phyloP scores from a whole-genome alignment of 1,140 invertebrate genomes.

The Vanessa atalanta region DNA sequence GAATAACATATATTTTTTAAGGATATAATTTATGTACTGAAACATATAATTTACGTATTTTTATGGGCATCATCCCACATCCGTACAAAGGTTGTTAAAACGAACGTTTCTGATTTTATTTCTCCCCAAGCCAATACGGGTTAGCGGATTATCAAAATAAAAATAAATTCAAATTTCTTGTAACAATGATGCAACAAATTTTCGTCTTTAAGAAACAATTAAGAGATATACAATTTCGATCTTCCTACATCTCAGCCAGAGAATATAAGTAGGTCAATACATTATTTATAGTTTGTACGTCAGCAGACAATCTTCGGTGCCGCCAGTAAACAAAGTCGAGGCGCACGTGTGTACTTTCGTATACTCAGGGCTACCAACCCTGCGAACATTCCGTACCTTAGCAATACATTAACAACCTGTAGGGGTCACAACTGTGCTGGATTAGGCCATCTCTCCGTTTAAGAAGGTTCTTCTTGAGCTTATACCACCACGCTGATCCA shows the following conservation, averaged over 20 bases:
- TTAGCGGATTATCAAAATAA: too few species aligned
- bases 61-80: too few species aligned
- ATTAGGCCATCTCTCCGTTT: too few species aligned
- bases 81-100: too few species aligned
- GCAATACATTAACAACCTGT: too few species aligned
- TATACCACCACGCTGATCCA: too few species aligned
- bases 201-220: conserved; percentile 7
- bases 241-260: conserved; percentile 13
- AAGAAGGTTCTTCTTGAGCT: too few species aligned
- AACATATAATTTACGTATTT: neutral
- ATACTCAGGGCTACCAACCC: neutral
- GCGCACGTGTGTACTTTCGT: conserved; percentile 30
- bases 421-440: too few species aligned
- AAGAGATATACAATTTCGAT: conserved; percentile 14
- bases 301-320: conserved; percentile 37
- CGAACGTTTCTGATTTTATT: too few species aligned
- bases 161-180: too few species aligned
- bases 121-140: too few species aligned
- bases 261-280: conserved; percentile 54
- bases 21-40: neutral
- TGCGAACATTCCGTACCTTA: neutral
- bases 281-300: conserved; percentile 62
- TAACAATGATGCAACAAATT: neutral
- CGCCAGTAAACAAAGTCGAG: conserved; percentile 38
- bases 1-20: too few species aligned